These are phyloP conservation scores for Tachuris rubrigastra DNA, from an alignment of 2,113 vertebrate species.

Conservation along the genomic window DNA sequence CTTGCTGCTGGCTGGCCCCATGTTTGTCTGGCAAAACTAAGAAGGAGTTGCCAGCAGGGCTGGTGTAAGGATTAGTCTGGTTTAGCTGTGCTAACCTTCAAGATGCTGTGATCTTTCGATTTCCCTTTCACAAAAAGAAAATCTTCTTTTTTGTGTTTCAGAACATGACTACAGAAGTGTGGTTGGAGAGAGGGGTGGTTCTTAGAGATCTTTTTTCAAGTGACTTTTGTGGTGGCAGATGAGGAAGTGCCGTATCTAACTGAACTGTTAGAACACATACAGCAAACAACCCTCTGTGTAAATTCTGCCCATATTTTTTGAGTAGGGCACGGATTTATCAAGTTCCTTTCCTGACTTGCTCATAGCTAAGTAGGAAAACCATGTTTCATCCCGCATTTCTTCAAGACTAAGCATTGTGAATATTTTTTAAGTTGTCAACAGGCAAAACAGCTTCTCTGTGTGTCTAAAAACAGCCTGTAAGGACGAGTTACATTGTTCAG, in stretches of 20 bases:
- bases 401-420: not conserved
- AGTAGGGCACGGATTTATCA: not conserved
- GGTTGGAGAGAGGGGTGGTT: not conserved
- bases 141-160: not conserved
- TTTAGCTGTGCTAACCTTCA: slow-evolving; percentile 14
- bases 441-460: not conserved
- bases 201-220: not conserved
- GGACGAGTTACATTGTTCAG: not conserved
- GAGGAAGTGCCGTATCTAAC: not conserved
- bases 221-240: not conserved
- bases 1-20: not conserved
- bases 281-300: not conserved
- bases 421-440: not conserved
- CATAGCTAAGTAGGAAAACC: not conserved
- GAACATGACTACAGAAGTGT: not conserved
- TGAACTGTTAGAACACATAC: not conserved
- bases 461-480: not conserved
- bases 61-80: slow-evolving; percentile 19
- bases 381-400: not conserved
- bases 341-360: not conserved
- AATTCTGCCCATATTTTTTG: not conserved
- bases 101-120: not conserved
- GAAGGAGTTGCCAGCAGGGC: not conserved
- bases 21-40: not conserved
- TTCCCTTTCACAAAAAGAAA: not conserved